phyloP scores from a whole-genome alignment of 2,113 vertebrate species.

The Paralichthys olivaceus region DNA sequence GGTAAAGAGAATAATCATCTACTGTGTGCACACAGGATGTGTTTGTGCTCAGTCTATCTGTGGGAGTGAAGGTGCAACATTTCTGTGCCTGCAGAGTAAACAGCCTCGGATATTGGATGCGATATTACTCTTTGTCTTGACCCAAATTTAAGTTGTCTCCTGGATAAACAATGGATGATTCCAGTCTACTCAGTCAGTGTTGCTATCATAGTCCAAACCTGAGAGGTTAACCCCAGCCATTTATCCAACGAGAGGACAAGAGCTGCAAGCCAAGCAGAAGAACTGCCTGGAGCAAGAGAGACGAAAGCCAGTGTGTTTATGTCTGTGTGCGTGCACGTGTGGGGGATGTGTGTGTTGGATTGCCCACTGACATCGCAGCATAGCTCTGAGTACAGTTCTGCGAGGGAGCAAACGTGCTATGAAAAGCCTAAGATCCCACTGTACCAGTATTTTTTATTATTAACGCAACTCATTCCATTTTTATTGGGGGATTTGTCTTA shows the following conservation, averaged over 20 bases:
- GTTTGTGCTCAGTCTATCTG: background rate
- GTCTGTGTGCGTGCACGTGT: conserved; percentile 23
- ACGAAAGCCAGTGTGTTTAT: conserved; percentile 24
- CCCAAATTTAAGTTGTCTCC: conserved; percentile 3
- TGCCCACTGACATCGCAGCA: conserved; percentile 24
- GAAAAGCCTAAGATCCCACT: conserved; percentile 24
- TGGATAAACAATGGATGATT: conserved; percentile 29
- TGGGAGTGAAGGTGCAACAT: background rate
- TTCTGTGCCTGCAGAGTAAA: background rate
- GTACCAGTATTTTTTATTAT: conserved; percentile 7
- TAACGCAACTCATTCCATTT: conserved; percentile 8
- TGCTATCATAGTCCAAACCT: conserved; percentile 37
- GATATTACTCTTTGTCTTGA: background rate
- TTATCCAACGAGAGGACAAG: conserved; percentile 70
- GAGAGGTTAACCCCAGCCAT: conserved; percentile 57
- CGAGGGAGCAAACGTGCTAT: conserved; percentile 14
- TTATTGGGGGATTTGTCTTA: background rate
- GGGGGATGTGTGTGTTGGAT: conserved; percentile 12
- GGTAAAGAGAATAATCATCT: background rate
- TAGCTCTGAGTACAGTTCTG: conserved; percentile 22
- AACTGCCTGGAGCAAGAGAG: conserved; percentile 71
- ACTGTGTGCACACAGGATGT: background rate
- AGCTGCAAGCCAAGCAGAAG: conserved; percentile 79
- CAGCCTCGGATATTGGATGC: background rate
- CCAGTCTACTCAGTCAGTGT: conserved; percentile 21